These are phyloP conservation scores for Petrocephalus microphthalmus DNA, from an alignment of 2,113 vertebrate genomes.

Conservation along the genomic window DNA sequence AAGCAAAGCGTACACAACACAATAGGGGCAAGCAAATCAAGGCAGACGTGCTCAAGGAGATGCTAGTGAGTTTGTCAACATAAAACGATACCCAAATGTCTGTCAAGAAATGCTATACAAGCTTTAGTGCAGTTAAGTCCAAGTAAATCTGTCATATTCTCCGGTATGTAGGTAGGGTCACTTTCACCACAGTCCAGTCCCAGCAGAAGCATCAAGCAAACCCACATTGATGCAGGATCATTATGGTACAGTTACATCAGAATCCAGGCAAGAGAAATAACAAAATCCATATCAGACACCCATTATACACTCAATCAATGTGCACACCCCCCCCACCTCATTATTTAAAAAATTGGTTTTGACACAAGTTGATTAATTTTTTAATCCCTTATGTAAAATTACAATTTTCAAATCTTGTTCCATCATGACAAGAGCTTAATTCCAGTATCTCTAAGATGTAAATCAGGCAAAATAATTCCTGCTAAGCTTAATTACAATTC, in stretches of 20 bases:
- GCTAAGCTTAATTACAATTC: neutral
- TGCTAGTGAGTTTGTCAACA: neutral
- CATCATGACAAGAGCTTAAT: neutral
- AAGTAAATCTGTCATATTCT: neutral
- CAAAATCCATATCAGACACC: neutral
- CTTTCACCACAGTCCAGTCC: neutral
- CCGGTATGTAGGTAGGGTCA: neutral
- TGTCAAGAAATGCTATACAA: neutral
- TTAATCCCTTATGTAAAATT: neutral
- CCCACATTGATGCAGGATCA: neutral
- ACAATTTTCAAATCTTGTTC: neutral
- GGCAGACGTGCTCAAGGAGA: neutral
- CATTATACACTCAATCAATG: neutral
- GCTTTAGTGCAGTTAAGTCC: neutral
- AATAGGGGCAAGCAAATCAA: neutral
- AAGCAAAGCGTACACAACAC: neutral
- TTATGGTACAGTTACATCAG: neutral
- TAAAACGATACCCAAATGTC: neutral
- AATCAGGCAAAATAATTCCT: slow-evolving; percentile 1
- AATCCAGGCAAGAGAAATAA: neutral
- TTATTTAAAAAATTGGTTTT: neutral
- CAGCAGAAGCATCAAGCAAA: neutral
- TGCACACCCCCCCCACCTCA: neutral
- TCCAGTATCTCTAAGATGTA: neutral
- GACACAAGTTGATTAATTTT: slow-evolving; percentile 1